Evolutionary conservation across 2,888 invertebrate genomes (phyloP).

Genomic region (Zele albiditarsus): DNA sequence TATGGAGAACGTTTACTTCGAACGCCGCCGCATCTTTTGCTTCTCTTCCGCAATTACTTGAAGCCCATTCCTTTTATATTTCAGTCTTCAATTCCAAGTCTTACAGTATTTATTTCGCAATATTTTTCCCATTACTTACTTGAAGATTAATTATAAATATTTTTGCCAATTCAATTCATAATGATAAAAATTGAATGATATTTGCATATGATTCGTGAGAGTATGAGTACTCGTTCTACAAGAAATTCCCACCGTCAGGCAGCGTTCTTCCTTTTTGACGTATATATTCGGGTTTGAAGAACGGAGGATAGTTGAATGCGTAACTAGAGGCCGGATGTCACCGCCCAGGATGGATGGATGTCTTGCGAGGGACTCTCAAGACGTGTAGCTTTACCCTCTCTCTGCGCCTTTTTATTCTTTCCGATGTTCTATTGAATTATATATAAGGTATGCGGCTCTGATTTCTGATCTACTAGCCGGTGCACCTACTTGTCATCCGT

Average conservation of each 20-base stretch:
- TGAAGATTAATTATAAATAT: too few species aligned
- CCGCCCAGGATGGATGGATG: constrained; percentile 69
- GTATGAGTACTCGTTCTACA: constrained; percentile 37
- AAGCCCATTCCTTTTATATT: constrained; percentile 30
- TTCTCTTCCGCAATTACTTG: constrained; percentile 23
- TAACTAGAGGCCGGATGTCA: constrained; percentile 72
- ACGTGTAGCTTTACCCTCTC: constrained; percentile 16
- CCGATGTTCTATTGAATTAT: constrained; percentile 18
- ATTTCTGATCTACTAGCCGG: constrained; percentile 71
- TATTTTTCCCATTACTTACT: too few species aligned
- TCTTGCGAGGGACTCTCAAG: constrained; percentile 55
- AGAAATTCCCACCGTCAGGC: constrained; percentile 56
- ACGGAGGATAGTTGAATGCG: constrained; percentile 61
- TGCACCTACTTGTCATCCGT: constrained; percentile 69
- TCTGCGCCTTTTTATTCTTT: constrained; percentile 5
- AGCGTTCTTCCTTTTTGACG: constrained; percentile 46
- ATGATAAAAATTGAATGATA: too few species aligned
- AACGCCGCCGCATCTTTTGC: not conserved
- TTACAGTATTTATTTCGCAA: too few species aligned
- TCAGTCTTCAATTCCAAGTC: not conserved
- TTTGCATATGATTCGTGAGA: not conserved
- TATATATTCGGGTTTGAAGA: constrained; percentile 28
- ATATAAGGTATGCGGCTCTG: constrained; percentile 61
- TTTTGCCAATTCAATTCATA: not conserved
- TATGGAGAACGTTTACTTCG: constrained; percentile 23